Conservation (phyloP, 2,888 invertebrate species). For the Heliconius ismenius region DNA sequence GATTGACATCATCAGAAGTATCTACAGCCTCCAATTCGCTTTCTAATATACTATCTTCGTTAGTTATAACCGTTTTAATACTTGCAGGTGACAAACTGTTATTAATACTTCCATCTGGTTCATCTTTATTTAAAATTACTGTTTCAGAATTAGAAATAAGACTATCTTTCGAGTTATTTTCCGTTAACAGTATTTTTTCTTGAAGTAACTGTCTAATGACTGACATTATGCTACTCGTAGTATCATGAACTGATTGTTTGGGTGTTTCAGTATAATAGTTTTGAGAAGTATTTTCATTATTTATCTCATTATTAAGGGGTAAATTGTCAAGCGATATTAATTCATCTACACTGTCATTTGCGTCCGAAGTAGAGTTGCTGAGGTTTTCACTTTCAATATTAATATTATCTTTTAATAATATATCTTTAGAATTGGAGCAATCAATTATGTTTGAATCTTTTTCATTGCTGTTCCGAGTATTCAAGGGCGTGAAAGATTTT, state of each 20-base stretch:
- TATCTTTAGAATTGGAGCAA: conserved; percentile 5
- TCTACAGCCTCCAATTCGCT: conserved; percentile 48
- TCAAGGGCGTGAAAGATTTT: conserved; percentile 10
- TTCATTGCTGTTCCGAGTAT: conserved; percentile 10
- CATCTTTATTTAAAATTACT: conserved; percentile 49
- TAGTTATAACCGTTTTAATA: conserved; percentile 51
- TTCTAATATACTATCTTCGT: conserved; percentile 48
- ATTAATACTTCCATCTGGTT: conserved; percentile 42
- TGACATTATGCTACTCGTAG: conserved; percentile 42
- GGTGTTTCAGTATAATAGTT: conserved; percentile 20
- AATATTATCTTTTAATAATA: conserved; percentile 4
- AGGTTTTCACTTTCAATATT: conserved; percentile 4
- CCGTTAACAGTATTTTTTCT: conserved; percentile 30
- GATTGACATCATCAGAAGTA: conserved; percentile 12
- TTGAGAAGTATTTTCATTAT: conserved; percentile 1
- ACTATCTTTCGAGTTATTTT: conserved; percentile 40
- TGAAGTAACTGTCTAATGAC: conserved; percentile 43
- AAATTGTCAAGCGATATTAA: background rate
- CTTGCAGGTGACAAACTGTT: conserved; percentile 50
- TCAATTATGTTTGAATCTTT: background rate
- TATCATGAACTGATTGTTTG: conserved; percentile 29
- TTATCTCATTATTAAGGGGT: conserved; percentile 3
- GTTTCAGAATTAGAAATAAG: conserved; percentile 51
- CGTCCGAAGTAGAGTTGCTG: background rate
- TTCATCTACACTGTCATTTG: background rate